phyloP scores from a whole-genome alignment of 1,140 invertebrate genomes.

The Papilio glaucus region DNA sequence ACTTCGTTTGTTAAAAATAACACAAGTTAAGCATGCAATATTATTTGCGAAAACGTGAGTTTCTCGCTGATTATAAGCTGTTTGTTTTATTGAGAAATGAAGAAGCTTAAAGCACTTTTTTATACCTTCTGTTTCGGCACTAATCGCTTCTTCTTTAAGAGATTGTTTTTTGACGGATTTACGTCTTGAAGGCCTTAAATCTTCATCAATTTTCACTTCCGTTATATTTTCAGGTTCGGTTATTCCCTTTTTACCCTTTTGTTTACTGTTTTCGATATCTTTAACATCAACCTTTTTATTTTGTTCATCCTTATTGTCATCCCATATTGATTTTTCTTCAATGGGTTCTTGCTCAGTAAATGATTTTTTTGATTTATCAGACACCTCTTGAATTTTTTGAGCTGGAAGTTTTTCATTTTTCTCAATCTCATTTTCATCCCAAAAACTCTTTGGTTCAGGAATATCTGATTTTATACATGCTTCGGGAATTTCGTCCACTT shows the following conservation, averaged over 20 bases:
- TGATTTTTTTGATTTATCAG: conserved; percentile 49
- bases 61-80: conserved; percentile 68
- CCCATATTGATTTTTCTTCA: conserved; percentile 61
- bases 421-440: conserved; percentile 43
- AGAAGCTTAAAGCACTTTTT: conserved; percentile 73
- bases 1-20: conserved; percentile 76
- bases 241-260: conserved; percentile 53
- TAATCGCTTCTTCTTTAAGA: conserved; percentile 70
- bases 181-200: conserved; percentile 82
- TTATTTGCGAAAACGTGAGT: conserved; percentile 65
- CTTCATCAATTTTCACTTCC: conserved; percentile 67
- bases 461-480: background rate
- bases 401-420: conserved; percentile 47
- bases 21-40: conserved; percentile 77
- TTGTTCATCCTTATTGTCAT: conserved; percentile 73
- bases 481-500: conserved; percentile 46
- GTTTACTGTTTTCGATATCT: conserved; percentile 55
- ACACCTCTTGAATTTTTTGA: conserved; percentile 44
- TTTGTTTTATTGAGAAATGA: conserved; percentile 62
- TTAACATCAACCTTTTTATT: conserved; percentile 61
- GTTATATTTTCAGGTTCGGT: conserved; percentile 71
- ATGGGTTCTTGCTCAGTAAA: conserved; percentile 40
- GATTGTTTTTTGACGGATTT: conserved; percentile 76
- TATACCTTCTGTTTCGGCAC: conserved; percentile 81
- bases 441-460: conserved; percentile 18